A percentile compares a stretch with the other conserved stretches of the same genome.
Evolutionary conservation across 2,888 invertebrate genomes (phyloP).

Genomic region (Hydraecia micacea): DNA sequence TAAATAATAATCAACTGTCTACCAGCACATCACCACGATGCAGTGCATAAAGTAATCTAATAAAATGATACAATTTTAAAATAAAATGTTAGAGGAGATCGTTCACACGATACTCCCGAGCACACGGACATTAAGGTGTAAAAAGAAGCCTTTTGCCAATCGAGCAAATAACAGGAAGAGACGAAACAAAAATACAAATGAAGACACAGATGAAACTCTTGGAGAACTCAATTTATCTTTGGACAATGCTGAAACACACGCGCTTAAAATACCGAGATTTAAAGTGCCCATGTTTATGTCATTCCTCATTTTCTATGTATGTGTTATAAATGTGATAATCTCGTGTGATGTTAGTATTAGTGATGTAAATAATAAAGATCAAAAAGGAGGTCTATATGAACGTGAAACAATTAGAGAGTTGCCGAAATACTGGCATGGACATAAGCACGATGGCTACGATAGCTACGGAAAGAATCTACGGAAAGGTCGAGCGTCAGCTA

Average conservation of each 20-base stretch:
- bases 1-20: conserved; percentile 56
- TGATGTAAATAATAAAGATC: conserved; percentile 78
- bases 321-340: conserved; percentile 88
- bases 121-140: conserved; percentile 74
- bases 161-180: conserved; percentile 77
- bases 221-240: conserved; percentile 74
- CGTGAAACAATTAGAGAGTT: conserved; percentile 71
- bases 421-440: conserved; percentile 72
- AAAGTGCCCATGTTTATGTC: conserved; percentile 76
- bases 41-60: conserved; percentile 71
- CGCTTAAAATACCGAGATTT: conserved; percentile 77
- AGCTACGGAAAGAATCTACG: conserved; percentile 71
- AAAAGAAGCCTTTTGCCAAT: conserved; percentile 74
- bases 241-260: conserved; percentile 87
- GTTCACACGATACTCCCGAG: conserved; percentile 84
- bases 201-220: conserved; percentile 64
- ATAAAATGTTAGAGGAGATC: conserved; percentile 87
- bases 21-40: conserved; percentile 63
- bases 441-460: conserved; percentile 72
- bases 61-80: conserved; percentile 83
- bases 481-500: conserved; percentile 73
- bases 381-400: conserved; percentile 69
- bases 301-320: conserved; percentile 83
- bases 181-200: conserved; percentile 72
- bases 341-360: conserved; percentile 88